These are phyloP conservation scores for Rhinolophus sinicus DNA, from an alignment of 2,113 vertebrate species.

Conservation along the genomic window DNA sequence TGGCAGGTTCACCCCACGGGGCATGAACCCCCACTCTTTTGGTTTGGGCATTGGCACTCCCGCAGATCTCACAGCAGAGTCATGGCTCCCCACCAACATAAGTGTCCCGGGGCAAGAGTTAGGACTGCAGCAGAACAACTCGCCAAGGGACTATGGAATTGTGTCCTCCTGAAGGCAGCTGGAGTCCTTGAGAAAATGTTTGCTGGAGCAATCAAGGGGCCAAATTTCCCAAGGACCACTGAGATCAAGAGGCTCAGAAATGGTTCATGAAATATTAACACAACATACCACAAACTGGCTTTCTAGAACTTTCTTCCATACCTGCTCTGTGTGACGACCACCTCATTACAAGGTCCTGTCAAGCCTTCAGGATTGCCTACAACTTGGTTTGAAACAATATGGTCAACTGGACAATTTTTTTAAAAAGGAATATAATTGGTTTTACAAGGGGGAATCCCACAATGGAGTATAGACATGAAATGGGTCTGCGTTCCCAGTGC, in stretches of 20 bases:
- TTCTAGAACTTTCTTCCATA: conserved; percentile 24
- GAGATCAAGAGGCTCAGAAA: background rate
- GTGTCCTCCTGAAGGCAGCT: background rate
- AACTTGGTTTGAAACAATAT: background rate
- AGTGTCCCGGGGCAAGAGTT: background rate
- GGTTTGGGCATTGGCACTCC: background rate
- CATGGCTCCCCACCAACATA: background rate
- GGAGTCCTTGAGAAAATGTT: background rate
- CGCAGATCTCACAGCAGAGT: background rate
- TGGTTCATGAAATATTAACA: background rate
- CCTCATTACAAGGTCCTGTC: background rate
- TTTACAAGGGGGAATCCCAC: background rate
- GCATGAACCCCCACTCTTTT: background rate
- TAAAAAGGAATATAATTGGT: background rate
- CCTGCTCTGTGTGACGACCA: background rate
- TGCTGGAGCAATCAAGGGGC: background rate
- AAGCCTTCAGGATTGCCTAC: background rate
- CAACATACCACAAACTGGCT: background rate
- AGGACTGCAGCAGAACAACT: background rate
- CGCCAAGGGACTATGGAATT: background rate
- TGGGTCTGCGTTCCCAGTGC: background rate
- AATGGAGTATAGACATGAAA: background rate
- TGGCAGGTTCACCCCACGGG: background rate
- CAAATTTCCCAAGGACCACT: background rate
- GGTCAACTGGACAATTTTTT: background rate